Evolutionary conservation across 2,797 vertebrate species (phyloP).

Genomic region (Acanthurus lineatus): DNA sequence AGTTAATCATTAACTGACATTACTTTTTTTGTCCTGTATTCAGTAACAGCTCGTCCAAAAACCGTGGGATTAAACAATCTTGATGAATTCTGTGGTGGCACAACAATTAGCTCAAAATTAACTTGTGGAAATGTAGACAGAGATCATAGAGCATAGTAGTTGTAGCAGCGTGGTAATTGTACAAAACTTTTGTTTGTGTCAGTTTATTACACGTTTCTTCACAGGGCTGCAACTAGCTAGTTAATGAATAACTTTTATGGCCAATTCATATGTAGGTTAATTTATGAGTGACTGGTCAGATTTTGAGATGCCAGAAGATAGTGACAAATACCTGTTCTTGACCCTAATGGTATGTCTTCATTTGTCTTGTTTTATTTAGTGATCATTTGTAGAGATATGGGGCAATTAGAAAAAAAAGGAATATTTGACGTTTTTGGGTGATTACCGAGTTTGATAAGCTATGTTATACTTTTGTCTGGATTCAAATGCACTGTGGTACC

Average conservation of each 20-base stretch:
- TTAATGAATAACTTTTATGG: background rate
- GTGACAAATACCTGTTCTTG: background rate
- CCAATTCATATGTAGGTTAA: background rate
- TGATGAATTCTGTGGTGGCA: background rate
- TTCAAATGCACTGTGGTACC: background rate
- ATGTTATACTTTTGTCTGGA: background rate
- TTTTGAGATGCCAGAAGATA: too few relatives aligned
- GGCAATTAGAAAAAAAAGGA: too few relatives aligned
- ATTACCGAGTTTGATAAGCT: background rate
- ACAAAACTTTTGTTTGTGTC: background rate
- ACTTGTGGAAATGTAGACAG: too few relatives aligned
- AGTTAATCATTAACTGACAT: conserved; percentile 25
- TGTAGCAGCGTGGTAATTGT: background rate
- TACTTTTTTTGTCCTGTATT: background rate
- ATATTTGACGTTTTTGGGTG: background rate
- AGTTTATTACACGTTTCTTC: background rate
- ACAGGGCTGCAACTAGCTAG: background rate
- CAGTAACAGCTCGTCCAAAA: background rate
- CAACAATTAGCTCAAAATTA: too few relatives aligned
- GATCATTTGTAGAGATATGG: background rate
- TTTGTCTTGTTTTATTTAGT: background rate
- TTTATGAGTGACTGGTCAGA: background rate
- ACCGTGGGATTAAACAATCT: background rate
- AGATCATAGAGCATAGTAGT: too few relatives aligned
- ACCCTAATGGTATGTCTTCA: background rate